Evolutionary conservation across 2,797 vertebrate species (phyloP), one percentile per base, ranked within the genome.

Genomic region (Coendou prehensilis): DNA sequence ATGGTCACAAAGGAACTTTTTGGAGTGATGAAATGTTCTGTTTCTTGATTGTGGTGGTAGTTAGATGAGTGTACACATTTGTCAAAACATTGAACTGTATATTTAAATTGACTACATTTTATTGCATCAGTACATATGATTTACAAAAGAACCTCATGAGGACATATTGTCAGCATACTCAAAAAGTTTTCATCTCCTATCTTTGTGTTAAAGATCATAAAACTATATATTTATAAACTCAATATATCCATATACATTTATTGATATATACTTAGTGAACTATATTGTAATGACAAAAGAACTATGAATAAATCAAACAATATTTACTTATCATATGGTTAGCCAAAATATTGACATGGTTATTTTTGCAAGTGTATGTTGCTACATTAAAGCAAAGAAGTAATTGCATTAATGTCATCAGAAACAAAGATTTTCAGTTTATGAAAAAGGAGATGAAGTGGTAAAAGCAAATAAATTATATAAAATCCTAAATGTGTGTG

Each of bases 341-440:
- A 91, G 37, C 50, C 59, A 56, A 54, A 95, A n/a, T 56, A 83
- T 22, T 71, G 5, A 23, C 33, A 50, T 69, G 57, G 69, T 89
- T 61, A 83, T 89, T 92, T 79, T 89, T 73, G 52, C 80, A 94
- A 76, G 41, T 50, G 1, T 47, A 75, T 82, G n/a, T 54, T 89
- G 22, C 64, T 79, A 84, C 23, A 5, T 80, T 87, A 81, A 90
- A 89, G 11, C 59, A 86, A 97, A 95, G 41, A 93, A 45, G n/a
- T 71, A 75, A 75, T 71, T 92, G 33, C 14, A 86, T 50, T 83
- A 78, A 91, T 91, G 23, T n/a, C 30, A 84, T 92, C 92, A 80
- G 89, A 80, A 80, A 89, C 59, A 41, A 83, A 78, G 11, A 20
- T 69, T 61, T 92, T 67, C 15, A 89, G 14, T 47, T 64, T 4